Evolutionary conservation across 2,888 invertebrate species (phyloP), one percentile per base, ranked within the genome.

Genomic region (Acrobasis repandana): DNA sequence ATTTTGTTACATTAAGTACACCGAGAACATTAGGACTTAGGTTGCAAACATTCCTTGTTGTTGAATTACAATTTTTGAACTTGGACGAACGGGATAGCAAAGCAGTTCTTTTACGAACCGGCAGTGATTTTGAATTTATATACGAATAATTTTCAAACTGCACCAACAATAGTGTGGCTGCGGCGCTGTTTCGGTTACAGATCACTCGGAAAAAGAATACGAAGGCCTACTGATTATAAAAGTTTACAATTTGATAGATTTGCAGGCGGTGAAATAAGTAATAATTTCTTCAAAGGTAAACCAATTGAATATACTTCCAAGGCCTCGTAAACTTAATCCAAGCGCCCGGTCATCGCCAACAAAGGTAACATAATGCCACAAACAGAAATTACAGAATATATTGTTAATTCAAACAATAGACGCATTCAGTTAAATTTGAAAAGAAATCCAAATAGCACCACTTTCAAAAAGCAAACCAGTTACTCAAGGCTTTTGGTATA

Each of bases 1-100:
- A 64, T 64, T 68, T 58, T 20, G 48, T 58, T 49, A 58, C 36
- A 49, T 70, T 71, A 68, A 70, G 67, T 71, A 71, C 71, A 67
- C 61, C 61, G 52, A 60, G 56, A 57, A 61, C 6, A 28, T 28
- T 28, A 28, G 28, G 43, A 14, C 58, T 56, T 61, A 61, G 54
- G 38, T 43, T 43, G 43, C 43, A 43, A 43, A 43, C 10, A 43
- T 14, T 43, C 38, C 38, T 38, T 38, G 10, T 38, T 38, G 10
- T 14, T 1, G n/a, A 14, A 14, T 43, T 14, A 2, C 14, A n/a
- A 50, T 50, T 50, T 49, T 33, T 8, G 11, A 6, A 36, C 3
- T 38, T 38, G 38, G 43, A 43, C 43, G n/a, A 38, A 43, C 28
- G 6, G 43, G 11, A n/a, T 43, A 46, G 8, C 8, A 9, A n/a